phyloP scores from a whole-genome alignment of 1,140 invertebrate genomes.

The Conopomorpha cramerella region DNA sequence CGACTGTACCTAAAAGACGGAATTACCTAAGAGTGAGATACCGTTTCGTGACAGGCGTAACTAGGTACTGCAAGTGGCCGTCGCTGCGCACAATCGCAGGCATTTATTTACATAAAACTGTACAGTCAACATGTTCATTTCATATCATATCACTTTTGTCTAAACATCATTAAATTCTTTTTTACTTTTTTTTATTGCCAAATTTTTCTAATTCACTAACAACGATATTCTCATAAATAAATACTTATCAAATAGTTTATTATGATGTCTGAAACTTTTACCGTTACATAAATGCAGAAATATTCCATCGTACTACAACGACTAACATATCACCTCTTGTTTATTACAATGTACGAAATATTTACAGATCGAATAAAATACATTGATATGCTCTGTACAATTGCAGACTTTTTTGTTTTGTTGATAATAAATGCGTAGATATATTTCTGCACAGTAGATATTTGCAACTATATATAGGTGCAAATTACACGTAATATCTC shows the following conservation, averaged over 20 bases:
- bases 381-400: slow-evolving; percentile 46
- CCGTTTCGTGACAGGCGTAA: no score
- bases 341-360: slow-evolving; percentile 23
- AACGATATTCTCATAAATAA: slow-evolving; percentile 22
- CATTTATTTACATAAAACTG: slow-evolving; percentile 50
- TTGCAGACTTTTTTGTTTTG: slow-evolving; percentile 8
- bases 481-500: not conserved
- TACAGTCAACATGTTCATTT: slow-evolving; percentile 31
- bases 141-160: slow-evolving; percentile 25
- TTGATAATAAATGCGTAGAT: not conserved
- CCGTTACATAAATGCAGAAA: slow-evolving; percentile 24
- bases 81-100: no score
- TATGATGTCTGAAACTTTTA: slow-evolving; percentile 23
- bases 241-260: slow-evolving; percentile 28
- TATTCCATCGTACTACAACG: slow-evolving; percentile 19
- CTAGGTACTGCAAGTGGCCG: no score
- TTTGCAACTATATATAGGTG: not conserved
- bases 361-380: slow-evolving; percentile 43
- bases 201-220: slow-evolving; percentile 34
- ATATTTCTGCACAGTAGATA: no score
- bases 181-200: slow-evolving; percentile 43
- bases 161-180: slow-evolving; percentile 29
- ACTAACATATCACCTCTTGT: slow-evolving; percentile 13
- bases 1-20: no score
- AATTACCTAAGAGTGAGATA: no score